Evolutionary conservation across 1,140 invertebrate species (phyloP).

Genomic region (Plutomurus gul): DNA sequence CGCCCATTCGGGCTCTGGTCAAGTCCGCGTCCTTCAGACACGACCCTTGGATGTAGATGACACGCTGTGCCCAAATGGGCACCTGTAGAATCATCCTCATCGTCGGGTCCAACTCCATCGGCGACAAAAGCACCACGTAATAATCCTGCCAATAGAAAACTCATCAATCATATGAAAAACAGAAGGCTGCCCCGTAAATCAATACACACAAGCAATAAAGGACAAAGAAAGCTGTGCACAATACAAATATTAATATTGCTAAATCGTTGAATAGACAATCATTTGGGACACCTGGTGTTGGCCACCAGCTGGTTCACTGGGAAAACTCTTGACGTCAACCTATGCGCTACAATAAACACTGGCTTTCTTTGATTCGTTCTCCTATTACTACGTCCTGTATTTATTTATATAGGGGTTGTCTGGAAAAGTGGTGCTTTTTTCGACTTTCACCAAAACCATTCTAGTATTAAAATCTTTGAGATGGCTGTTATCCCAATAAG

Average conservation of each 20-base stretch:
- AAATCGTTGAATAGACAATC: no score
- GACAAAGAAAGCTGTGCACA: neutral
- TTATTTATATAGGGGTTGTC: no score
- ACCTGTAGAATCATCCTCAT: slow-evolving; percentile 98
- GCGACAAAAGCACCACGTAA: slow-evolving; percentile 93
- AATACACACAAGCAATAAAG: slow-evolving; percentile 14
- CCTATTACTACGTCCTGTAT: no score
- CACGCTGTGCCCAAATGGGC: slow-evolving; percentile 95
- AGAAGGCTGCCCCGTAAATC: slow-evolving; percentile 13
- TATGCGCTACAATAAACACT: no score
- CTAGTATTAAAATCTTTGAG: no score
- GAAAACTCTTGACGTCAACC: no score
- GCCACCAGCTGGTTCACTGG: no score
- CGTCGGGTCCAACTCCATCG: slow-evolving; percentile 95
- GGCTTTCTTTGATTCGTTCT: no score
- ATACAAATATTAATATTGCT: neutral
- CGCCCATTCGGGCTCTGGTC: slow-evolving; percentile 90
- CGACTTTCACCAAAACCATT: no score
- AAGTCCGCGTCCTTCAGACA: slow-evolving; percentile 93
- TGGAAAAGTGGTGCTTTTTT: no score
- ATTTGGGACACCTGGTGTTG: no score
- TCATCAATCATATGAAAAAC: slow-evolving; percentile 38
- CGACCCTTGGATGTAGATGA: slow-evolving; percentile 96
- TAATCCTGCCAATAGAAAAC: slow-evolving; percentile 78
- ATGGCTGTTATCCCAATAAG: no score